These are phyloP conservation scores for Corythornis leucogaster DNA, from an alignment of 2,797 vertebrate genomes.

Conservation along the genomic window DNA sequence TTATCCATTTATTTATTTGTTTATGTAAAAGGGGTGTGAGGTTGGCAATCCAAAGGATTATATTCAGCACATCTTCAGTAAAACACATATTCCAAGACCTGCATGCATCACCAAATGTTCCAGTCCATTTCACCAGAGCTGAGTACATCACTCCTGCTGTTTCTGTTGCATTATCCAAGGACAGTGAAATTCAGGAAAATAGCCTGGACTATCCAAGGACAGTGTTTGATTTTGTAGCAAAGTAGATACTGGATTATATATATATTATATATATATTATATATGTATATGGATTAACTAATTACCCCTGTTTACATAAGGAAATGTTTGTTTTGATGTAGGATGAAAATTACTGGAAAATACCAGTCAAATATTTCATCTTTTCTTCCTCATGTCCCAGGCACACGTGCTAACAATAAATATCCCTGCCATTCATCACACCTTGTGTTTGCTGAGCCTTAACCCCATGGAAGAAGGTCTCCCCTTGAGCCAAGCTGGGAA, in stretches of 20 bases:
- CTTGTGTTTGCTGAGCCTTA: not conserved
- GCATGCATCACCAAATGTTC: not conserved
- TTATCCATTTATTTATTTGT: not conserved
- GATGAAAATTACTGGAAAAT: conserved; percentile 9
- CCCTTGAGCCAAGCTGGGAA: not conserved
- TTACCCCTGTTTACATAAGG: not conserved
- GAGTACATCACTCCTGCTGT: conserved; percentile 4
- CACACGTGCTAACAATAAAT: not conserved
- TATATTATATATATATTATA: too few species aligned
- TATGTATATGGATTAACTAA: not conserved
- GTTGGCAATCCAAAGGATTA: conserved; percentile 30
- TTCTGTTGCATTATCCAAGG: not conserved
- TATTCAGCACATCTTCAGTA: not conserved
- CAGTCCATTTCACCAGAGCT: not conserved
- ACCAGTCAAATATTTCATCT: not conserved
- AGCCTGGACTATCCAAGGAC: not conserved
- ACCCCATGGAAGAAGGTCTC: not conserved
- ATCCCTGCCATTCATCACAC: not conserved
- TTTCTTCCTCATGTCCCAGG: not conserved
- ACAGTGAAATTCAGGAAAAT: too few species aligned
- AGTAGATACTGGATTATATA: not conserved
- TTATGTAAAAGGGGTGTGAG: not conserved
- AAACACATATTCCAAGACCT: not conserved
- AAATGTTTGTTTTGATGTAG: not conserved
- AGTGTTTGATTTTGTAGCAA: not conserved